Conservation (phyloP, 2,888 invertebrate genomes). For the Monoplex corrugatus region DNA sequence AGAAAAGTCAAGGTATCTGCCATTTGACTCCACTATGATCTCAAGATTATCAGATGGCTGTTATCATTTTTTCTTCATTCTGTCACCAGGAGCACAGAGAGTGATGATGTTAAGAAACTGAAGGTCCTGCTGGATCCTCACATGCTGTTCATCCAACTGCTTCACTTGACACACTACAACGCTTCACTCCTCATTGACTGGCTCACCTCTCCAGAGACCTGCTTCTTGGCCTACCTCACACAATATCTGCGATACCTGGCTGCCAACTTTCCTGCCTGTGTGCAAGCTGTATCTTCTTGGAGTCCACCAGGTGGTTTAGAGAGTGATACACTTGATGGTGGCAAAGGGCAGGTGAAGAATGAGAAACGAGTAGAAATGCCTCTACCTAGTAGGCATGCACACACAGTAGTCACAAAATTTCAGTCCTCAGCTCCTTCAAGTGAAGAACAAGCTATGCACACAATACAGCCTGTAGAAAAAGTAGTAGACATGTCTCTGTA, state of each 20-base stretch:
- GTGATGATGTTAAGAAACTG: neutral
- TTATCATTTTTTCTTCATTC: too few species aligned
- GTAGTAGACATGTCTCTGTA: too few species aligned
- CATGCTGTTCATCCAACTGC: constrained; percentile 63
- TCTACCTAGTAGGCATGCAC: neutral
- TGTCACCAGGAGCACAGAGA: neutral
- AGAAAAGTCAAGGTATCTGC: too few species aligned
- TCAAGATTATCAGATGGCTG: too few species aligned
- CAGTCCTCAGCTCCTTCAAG: neutral
- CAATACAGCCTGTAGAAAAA: too few species aligned
- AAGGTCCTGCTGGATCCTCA: constrained; percentile 58
- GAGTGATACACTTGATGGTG: neutral
- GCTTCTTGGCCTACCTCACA: constrained; percentile 68
- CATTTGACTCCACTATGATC: too few species aligned
- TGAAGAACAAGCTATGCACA: neutral
- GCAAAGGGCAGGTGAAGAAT: neutral
- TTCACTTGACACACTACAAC: constrained; percentile 64
- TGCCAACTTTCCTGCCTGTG: constrained; percentile 7
- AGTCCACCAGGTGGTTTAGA: neutral
- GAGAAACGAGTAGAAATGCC: neutral
- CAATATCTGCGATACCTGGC: constrained; percentile 60
- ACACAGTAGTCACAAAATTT: neutral
- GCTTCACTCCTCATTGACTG: constrained; percentile 71
- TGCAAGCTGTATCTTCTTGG: neutral
- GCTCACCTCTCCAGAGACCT: constrained; percentile 75